phyloP scores from a whole-genome alignment of 2,113 vertebrate species.

The Ophiodon elongatus region DNA sequence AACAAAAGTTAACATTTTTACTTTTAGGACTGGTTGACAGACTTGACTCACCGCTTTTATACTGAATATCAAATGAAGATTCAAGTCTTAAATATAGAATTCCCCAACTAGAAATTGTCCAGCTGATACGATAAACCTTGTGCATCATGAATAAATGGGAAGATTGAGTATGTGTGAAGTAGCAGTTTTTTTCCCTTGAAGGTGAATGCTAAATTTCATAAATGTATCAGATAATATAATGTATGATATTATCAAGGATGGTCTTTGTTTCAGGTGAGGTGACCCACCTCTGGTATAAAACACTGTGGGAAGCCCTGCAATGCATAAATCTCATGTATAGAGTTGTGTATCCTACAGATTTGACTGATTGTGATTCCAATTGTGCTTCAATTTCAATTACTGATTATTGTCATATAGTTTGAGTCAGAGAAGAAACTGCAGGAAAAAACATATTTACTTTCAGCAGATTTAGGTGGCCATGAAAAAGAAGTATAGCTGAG shows the following conservation, averaged over 20 bases:
- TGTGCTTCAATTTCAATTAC: neutral
- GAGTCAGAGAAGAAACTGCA: neutral
- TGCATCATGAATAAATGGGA: neutral
- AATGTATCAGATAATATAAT: no score
- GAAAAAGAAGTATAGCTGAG: neutral
- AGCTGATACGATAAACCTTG: neutral
- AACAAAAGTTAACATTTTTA: constrained; percentile 14
- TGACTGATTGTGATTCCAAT: neutral
- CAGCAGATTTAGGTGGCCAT: neutral
- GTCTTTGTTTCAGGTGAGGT: neutral
- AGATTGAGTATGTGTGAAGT: neutral
- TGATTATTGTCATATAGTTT: neutral
- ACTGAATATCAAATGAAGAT: neutral
- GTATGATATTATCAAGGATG: neutral
- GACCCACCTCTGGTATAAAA: neutral
- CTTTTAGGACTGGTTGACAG: neutral
- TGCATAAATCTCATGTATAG: neutral
- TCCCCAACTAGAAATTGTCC: no score
- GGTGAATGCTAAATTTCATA: neutral
- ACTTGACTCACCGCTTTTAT: neutral
- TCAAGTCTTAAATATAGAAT: neutral
- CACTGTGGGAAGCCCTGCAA: neutral
- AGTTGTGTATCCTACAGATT: neutral
- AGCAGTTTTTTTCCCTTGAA: neutral
- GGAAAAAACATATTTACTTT: neutral